Percentiles rank a stretch among this genome's conserved stretches.
Conservation (phyloP, 2,888 invertebrate genomes). For the Chrysolina americana region DNA sequence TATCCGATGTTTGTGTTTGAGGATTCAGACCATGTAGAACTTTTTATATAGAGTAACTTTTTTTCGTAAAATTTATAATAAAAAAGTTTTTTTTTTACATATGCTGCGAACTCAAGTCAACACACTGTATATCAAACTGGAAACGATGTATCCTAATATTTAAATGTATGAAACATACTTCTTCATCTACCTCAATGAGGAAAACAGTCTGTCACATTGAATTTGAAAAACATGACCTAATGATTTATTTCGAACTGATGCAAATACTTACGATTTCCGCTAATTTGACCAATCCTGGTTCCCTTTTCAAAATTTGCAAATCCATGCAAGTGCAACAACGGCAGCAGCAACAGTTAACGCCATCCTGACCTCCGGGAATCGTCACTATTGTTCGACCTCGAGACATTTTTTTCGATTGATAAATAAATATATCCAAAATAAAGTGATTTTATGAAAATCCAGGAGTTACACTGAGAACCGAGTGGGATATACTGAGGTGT, state of each 20-base stretch:
- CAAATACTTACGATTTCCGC: conserved; percentile 79
- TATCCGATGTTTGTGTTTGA: too few relatives aligned
- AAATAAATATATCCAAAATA: neutral
- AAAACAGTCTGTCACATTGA: neutral
- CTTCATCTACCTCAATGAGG: neutral
- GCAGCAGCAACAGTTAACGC: conserved; percentile 81
- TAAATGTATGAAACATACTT: neutral
- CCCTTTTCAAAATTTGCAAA: conserved; percentile 80
- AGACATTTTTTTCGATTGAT: conserved; percentile 35
- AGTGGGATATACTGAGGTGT: neutral
- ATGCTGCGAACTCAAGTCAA: too few relatives aligned
- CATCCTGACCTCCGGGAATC: conserved; percentile 44
- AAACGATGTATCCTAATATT: too few relatives aligned
- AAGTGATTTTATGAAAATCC: conserved; percentile 12
- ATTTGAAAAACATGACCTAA: neutral
- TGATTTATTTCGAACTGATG: conserved; percentile 3
- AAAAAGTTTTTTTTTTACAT: too few relatives aligned
- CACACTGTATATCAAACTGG: too few relatives aligned
- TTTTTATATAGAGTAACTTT: too few relatives aligned
- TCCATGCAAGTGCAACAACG: conserved; percentile 86
- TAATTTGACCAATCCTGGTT: conserved; percentile 82
- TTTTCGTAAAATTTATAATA: too few relatives aligned
- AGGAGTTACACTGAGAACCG: conserved; percentile 7
- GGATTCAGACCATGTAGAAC: too few relatives aligned
- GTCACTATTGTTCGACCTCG: conserved; percentile 52